These are phyloP conservation scores for Gallinago paraguaiae DNA, from an alignment of 2,113 vertebrate species.

Conservation along the genomic window DNA sequence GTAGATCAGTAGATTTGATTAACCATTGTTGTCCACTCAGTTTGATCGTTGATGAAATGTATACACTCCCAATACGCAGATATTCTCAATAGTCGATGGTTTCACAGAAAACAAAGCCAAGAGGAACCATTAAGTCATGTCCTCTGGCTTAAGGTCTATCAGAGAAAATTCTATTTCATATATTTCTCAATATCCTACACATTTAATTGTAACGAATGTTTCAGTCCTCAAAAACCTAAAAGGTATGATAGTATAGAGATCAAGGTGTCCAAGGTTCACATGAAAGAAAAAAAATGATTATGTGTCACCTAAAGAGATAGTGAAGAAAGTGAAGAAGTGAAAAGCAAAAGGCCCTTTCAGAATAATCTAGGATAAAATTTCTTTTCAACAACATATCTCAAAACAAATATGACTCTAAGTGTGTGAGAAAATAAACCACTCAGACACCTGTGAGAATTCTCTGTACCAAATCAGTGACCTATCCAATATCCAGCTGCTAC, in stretches of 20 bases:
- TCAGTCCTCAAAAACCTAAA: not conserved
- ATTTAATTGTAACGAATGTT: not conserved
- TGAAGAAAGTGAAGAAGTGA: not conserved
- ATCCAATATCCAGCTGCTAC: constrained; percentile 20
- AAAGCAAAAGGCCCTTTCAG: not conserved
- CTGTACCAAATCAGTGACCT: not conserved
- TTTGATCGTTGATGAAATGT: not conserved
- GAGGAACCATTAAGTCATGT: not conserved
- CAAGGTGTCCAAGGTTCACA: not conserved
- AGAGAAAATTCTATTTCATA: not conserved
- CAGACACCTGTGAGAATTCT: constrained; percentile 30
- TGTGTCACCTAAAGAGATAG: not conserved
- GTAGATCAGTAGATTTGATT: not conserved
- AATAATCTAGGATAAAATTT: constrained; percentile 4
- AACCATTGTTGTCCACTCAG: not conserved
- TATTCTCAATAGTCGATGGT: not conserved
- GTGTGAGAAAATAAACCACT: constrained; percentile 18
- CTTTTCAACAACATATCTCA: not conserved
- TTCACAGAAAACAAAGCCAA: not conserved
- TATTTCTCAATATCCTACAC: not conserved
- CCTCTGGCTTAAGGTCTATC: not conserved
- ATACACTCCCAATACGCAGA: not conserved
- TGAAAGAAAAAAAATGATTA: not conserved
- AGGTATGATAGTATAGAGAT: not conserved
- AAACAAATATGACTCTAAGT: not conserved